These are phyloP conservation scores for Solenodon paradoxus DNA, from an alignment of 2,113 vertebrate genomes.

Conservation along the genomic window DNA sequence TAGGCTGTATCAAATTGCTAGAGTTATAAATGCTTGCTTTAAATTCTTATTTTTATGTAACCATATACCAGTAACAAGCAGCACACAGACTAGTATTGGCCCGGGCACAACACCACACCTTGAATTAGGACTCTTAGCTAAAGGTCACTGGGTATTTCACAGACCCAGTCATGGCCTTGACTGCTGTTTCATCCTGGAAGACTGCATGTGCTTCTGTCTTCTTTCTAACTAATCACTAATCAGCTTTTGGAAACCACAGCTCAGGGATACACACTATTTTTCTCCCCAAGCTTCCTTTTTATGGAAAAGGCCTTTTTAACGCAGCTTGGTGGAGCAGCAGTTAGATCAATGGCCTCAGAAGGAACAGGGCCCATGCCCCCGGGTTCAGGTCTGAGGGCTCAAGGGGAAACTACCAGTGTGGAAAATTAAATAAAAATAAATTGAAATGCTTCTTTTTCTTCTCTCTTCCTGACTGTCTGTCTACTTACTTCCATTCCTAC, in stretches of 20 bases:
- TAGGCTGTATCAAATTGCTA: background rate
- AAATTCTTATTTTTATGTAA: background rate
- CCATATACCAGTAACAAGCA: background rate
- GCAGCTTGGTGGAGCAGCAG: no score
- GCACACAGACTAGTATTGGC: background rate
- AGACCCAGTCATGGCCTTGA: no score
- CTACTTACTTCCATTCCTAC: no score
- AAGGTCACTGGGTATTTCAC: background rate
- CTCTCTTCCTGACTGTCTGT: no score
- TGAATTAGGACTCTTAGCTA: background rate
- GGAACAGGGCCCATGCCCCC: no score
- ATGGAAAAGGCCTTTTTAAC: no score
- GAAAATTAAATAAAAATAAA: no score
- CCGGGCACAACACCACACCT: no score
- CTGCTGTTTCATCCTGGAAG: background rate
- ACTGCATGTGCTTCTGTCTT: rapidly evolving
- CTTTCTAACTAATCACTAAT: background rate
- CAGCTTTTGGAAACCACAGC: background rate
- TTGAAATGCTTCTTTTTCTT: no score
- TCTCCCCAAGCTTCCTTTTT: background rate
- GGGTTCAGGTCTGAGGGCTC: no score
- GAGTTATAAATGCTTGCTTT: background rate
- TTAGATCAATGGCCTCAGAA: no score
- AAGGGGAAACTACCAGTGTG: no score
- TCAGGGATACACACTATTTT: background rate